Conservation (phyloP, 2,113 vertebrate genomes). For the Pseudorasbora parva region DNA sequence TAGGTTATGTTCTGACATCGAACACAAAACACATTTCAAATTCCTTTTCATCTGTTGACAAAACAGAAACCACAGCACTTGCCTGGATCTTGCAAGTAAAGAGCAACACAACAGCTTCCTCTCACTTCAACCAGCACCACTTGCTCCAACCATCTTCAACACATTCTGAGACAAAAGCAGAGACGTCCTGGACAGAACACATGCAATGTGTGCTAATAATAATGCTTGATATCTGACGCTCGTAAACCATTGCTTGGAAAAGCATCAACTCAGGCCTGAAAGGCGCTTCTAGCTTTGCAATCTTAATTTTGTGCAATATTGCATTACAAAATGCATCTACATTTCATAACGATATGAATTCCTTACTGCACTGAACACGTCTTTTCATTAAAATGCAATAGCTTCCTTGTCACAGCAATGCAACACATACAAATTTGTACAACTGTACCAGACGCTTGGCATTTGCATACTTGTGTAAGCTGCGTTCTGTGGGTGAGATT, state of each 20-base stretch:
- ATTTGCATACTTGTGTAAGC: not conserved
- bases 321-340: not conserved
- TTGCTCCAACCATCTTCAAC: constrained; percentile 13
- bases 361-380: not conserved
- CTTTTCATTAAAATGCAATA: not conserved
- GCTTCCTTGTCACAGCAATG: not conserved
- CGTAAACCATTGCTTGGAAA: not conserved
- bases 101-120: not conserved
- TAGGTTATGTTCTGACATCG: not conserved
- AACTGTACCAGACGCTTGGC: not conserved
- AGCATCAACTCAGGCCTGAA: not conserved
- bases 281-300: not conserved
- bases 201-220: not conserved
- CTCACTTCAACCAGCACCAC: constrained; percentile 14
- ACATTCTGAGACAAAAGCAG: constrained; percentile 11
- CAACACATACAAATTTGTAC: not conserved
- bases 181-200: not conserved
- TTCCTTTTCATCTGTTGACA: not conserved
- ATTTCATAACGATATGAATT: too few relatives aligned
- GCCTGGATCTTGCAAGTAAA: not conserved
- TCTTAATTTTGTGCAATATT: not conserved
- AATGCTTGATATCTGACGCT: not conserved
- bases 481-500: not conserved
- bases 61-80: not conserved
- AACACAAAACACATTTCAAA: not conserved